Conservation (phyloP, 2,797 vertebrate genomes). For the Gymnoscopelus microlampas region DNA sequence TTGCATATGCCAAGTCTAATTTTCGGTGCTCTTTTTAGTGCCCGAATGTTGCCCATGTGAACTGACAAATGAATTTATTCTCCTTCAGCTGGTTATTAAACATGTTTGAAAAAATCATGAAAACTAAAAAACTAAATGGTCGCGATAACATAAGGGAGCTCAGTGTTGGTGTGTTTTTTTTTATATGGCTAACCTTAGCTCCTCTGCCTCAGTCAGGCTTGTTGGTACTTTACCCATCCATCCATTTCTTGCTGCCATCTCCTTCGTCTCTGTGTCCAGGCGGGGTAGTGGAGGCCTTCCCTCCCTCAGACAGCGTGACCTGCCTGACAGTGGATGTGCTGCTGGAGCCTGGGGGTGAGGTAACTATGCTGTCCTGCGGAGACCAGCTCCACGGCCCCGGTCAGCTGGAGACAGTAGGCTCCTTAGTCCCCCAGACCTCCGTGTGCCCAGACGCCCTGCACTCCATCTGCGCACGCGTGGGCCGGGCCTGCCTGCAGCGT, state of each 20-base stretch:
- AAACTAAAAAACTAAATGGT: too few relatives aligned
- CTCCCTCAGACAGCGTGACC: conserved; percentile 81
- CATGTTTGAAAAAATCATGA: background rate
- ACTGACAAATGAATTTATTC: conserved; percentile 40
- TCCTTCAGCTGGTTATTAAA: conserved; percentile 34
- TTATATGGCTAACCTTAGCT: background rate
- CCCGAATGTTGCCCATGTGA: conserved; percentile 44
- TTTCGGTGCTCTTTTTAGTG: conserved; percentile 33
- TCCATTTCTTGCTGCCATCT: conserved; percentile 5
- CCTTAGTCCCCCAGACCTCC: conserved; percentile 85
- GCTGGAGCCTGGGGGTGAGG: conserved; percentile 85
- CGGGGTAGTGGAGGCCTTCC: conserved; percentile 90
- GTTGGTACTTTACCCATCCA: conserved; percentile 2
- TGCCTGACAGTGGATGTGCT: conserved; percentile 89
- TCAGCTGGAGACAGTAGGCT: conserved; percentile 80
- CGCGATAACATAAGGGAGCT: background rate
- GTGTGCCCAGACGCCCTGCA: conserved; percentile 79
- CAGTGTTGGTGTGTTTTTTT: background rate
- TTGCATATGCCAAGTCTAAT: conserved; percentile 29
- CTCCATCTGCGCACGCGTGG: conserved; percentile 81
- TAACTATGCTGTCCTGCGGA: conserved; percentile 84
- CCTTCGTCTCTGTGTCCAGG: conserved; percentile 73
- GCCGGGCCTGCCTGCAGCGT: conserved; percentile 80
- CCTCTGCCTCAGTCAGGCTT: background rate
- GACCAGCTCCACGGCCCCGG: conserved; percentile 86